These are phyloP conservation scores for Cosmopolites sordidus DNA, from an alignment of 2,888 invertebrate genomes.

Conservation along the genomic window DNA sequence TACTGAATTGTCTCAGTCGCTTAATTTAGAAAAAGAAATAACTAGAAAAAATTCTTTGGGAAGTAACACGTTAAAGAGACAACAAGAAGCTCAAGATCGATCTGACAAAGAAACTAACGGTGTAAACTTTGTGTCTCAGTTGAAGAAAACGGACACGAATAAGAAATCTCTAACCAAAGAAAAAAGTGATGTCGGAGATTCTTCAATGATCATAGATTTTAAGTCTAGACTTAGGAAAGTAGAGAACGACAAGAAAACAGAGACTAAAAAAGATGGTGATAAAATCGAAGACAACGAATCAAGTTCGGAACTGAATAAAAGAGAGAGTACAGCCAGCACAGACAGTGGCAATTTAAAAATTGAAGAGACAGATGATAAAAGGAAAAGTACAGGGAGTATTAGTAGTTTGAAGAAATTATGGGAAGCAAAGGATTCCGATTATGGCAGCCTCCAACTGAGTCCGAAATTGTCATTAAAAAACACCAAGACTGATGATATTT, in stretches of 20 bases:
- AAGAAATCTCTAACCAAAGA: slow-evolving; percentile 54
- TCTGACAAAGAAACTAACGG: slow-evolving; percentile 39
- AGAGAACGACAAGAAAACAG: slow-evolving; percentile 52
- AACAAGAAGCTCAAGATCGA: slow-evolving; percentile 21
- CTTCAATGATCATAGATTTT: slow-evolving; percentile 68
- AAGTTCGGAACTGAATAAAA: slow-evolving; percentile 37
- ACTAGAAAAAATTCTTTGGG: slow-evolving; percentile 34
- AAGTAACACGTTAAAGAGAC: slow-evolving; percentile 28
- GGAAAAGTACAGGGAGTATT: slow-evolving; percentile 88
- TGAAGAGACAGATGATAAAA: slow-evolving; percentile 75
- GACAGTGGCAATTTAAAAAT: slow-evolving; percentile 47
- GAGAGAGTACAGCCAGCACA: slow-evolving; percentile 49
- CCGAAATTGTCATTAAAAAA: slow-evolving; percentile 60
- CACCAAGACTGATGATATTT: slow-evolving; percentile 47
- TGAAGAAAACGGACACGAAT: slow-evolving; percentile 69
- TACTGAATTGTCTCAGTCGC: slow-evolving; percentile 78
- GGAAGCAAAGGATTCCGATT: slow-evolving; percentile 71
- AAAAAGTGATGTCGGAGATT: slow-evolving; percentile 18
- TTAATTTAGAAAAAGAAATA: slow-evolving; percentile 51
- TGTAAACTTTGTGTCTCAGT: slow-evolving; percentile 59
- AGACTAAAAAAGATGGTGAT: slow-evolving; percentile 33
- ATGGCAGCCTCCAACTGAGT: slow-evolving; percentile 57
- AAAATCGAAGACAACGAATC: slow-evolving; percentile 37
- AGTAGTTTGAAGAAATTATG: slow-evolving; percentile 88
- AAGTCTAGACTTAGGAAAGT: slow-evolving; percentile 81